Percentiles rank a stretch among this genome's conserved stretches.
Evolutionary conservation across 1,140 invertebrate genomes (phyloP).

Genomic region (Galendromus occidentalis): DNA sequence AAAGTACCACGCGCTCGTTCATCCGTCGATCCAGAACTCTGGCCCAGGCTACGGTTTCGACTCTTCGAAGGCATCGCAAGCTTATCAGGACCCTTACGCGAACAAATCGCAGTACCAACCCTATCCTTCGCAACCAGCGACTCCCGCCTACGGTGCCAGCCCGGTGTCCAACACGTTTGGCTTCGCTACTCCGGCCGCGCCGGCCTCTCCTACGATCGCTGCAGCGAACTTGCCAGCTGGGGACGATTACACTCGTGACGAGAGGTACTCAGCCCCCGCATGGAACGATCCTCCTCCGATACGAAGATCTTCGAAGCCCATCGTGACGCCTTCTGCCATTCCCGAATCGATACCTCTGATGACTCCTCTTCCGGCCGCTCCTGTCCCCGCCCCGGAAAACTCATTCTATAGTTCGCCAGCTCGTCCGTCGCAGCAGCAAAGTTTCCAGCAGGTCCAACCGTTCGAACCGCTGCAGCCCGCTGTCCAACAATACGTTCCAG

Average conservation of each 20-base stretch:
- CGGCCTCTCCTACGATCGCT: conserved; percentile 1
- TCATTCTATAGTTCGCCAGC: not conserved
- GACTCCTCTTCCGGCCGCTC: conserved; percentile 48
- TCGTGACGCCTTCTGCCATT: conserved; percentile 15
- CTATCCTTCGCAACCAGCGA: conserved; percentile 13
- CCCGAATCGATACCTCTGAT: conserved; percentile 41
- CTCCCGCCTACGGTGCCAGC: not conserved
- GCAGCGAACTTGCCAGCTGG: not conserved
- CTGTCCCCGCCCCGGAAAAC: conserved; percentile 33
- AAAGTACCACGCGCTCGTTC: conserved; percentile 48
- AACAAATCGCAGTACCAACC: conserved; percentile 17
- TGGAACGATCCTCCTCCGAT: conserved; percentile 62
- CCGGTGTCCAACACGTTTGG: conserved; percentile 1
- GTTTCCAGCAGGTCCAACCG: conserved; percentile 26
- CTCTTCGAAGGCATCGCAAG: conserved; percentile 20
- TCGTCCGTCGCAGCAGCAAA: conserved; percentile 18
- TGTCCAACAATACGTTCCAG: too few species aligned
- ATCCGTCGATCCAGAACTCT: conserved; percentile 29
- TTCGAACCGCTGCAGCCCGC: too few species aligned
- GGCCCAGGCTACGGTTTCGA: conserved; percentile 21
- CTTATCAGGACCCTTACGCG: conserved; percentile 14
- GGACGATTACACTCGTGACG: not conserved
- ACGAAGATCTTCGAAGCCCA: conserved; percentile 25
- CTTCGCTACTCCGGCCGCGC: conserved; percentile 11
- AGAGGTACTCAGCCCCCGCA: conserved; percentile 31